Percentiles rank a stretch among this genome's conserved stretches.
These are phyloP conservation scores for Macrosteles quadrilineatus DNA, from an alignment of 1,140 invertebrate species.

Conservation along the genomic window DNA sequence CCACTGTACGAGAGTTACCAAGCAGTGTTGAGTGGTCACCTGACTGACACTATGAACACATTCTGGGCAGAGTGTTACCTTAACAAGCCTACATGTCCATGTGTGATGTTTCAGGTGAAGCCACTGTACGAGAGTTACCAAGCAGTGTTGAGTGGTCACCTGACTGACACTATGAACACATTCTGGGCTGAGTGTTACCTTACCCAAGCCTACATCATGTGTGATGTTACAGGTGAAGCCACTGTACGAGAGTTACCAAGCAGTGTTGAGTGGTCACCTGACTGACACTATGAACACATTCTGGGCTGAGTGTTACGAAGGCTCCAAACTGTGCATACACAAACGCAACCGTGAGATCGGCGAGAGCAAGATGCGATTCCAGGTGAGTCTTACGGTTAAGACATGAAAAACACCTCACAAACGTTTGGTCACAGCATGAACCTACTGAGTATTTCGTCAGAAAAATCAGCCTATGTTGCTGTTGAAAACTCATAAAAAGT, in stretches of 20 bases:
- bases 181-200: conserved; percentile 62
- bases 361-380: conserved; percentile 60
- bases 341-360: conserved; percentile 58
- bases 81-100: too few species aligned
- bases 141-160: conserved; percentile 50
- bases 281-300: conserved; percentile 58
- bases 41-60: too few species aligned
- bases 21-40: too few species aligned
- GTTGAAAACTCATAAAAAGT: too few species aligned
- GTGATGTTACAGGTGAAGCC: conserved; percentile 50
- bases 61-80: too few species aligned
- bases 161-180: conserved; percentile 57
- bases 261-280: conserved; percentile 51
- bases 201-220: conserved; percentile 3
- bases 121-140: conserved; percentile 53
- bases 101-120: conserved; percentile 52
- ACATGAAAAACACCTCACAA: too few species aligned
- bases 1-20: too few species aligned
- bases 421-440: too few species aligned
- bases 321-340: conserved; percentile 59
- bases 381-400: conserved; percentile 53
- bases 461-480: too few species aligned
- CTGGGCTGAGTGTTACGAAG: conserved; percentile 62
- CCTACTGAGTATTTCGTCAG: too few species aligned
- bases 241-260: conserved; percentile 52